Base-by-base conservation (phyloP, 1,140 invertebrate species). In the Bathynomus jamesi region DNA sequence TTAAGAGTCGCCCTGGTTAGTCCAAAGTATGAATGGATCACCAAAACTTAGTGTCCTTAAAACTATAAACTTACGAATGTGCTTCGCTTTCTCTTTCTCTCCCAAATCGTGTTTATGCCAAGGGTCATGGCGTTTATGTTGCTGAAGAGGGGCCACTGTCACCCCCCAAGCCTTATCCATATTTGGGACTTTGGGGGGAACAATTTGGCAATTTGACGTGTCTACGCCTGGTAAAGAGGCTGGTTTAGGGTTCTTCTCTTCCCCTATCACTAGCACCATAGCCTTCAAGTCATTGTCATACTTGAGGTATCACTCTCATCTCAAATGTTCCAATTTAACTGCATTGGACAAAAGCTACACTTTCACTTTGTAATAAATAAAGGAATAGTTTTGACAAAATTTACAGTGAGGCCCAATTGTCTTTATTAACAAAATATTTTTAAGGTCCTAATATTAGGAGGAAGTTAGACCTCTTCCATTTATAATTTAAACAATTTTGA, bases 91-190 rank as follows among this genome's bases (percentile, higher is more conserved):
- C 60, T 77, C 76, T 63, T 77, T 77, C 46, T 77, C 76, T 29
- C 69, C 73, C 66, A 77, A 64, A 70, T 77, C 76, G 72, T 77
- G 76, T 72, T 77, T 77, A 72, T 77, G 76, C 76, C 76, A 77
- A 65, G 76, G 76, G 67, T 77, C 76, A 74, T 73, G 76, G 68
- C 76, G 76, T 65, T 77, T 77, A 70, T 77, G 76, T 70, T 77
- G 76, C 71, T 74, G 73, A 65, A 72, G 72, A 61, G 76, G 76
- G 63, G 72, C 76, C 68, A 77, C 76, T 67, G 76, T 77, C 65
- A 77, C 72, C 67, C 76, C 76, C 76, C 76, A 77, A 67, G 76
- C 72, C 68, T 77, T 77, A 66, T 77, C 76, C 76, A 77, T 77
- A 5, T 17, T 53, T 53, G 40, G 40, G 21, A 53, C 11, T 53